Evolutionary conservation across 1,140 invertebrate species (phyloP).

Genomic region (Drosophila pandora): DNA sequence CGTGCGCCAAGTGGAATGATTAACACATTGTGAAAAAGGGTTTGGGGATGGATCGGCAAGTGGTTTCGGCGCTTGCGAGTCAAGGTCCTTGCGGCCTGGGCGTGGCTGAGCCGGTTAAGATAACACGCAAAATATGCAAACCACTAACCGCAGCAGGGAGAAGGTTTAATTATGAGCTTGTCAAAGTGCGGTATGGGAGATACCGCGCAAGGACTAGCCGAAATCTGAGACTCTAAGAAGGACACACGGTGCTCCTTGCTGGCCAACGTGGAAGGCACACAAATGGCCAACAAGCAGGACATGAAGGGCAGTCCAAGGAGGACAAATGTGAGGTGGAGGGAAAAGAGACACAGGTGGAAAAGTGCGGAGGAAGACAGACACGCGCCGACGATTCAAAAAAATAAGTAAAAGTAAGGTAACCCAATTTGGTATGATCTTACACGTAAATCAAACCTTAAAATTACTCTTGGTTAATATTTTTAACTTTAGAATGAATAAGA

Average conservation of each 20-base stretch:
- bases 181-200: slow-evolving; percentile 13
- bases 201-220: slow-evolving; percentile 40
- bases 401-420: slow-evolving; percentile 7
- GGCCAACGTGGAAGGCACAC: slow-evolving; percentile 66
- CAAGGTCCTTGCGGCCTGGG: slow-evolving; percentile 2
- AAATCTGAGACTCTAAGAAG: slow-evolving; percentile 53
- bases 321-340: not conserved
- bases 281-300: slow-evolving; percentile 55
- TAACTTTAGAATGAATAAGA: not conserved
- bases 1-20: slow-evolving; percentile 70
- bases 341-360: no score
- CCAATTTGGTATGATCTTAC: not conserved
- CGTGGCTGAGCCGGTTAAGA: slow-evolving; percentile 38
- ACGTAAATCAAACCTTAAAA: not conserved
- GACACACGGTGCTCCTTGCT: slow-evolving; percentile 22
- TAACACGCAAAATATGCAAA: slow-evolving; percentile 45
- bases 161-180: slow-evolving; percentile 59
- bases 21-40: slow-evolving; percentile 56
- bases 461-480: not conserved
- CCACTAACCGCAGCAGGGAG: slow-evolving; percentile 31
- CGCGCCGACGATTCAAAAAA: slow-evolving; percentile 14
- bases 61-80: not conserved
- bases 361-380: slow-evolving; percentile 19
- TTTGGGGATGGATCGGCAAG: not conserved
- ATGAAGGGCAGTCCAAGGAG: not conserved